Evolutionary conservation across 2,888 invertebrate species (phyloP), one percentile per base, ranked within the genome.

Genomic region (Ectropis crepuscularia): DNA sequence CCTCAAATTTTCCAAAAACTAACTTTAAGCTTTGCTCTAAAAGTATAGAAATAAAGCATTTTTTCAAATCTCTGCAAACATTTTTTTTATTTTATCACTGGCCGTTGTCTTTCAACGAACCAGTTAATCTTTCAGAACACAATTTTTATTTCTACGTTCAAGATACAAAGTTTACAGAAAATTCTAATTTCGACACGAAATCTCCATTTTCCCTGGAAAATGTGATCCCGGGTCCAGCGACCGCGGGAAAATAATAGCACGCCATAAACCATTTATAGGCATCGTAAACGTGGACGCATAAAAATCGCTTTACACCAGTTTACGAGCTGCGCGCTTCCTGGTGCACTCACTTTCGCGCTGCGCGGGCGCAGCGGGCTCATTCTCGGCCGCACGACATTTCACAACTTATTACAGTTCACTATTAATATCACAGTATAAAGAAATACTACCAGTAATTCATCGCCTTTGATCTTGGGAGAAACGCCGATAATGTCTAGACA

Each of bases 311-410:
- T 75, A 75, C 78, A 78, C 76, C 76, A 78, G 76, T 87, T 87
- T 88, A 86, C 82, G 86, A 82, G 76, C 80, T 75, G 70, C 75
- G 78, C 82, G 86, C 88, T 91, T 91, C 89, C 90, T 89, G 85
- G 83, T 86, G 83, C 77, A 78, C 79, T 81, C 80, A 89, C 89
- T 88, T 89, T 85, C 87, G 83, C 88, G 84, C 41, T 16, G 51
- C 51, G 51, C 51, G 5, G 41, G 51, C 51, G 51, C 51, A 51
- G 0, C 12, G 41, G 6, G 28, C 51, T 12, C 7, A 51, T 51
- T 51, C 51, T 51, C 41, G 41, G 50, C 12, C 11, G 11, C 49
- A 28, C 16, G 51, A 51, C 41, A 51, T 51, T 41, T 41, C 10
- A 11, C 5, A 9, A 5, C 8, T 12, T 11, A 5, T 9, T 11